A percentile compares a stretch with the other conserved stretches of the same genome.
phyloP scores from a whole-genome alignment of 1,140 invertebrate species.

The Meloidogyne hapla region DNA sequence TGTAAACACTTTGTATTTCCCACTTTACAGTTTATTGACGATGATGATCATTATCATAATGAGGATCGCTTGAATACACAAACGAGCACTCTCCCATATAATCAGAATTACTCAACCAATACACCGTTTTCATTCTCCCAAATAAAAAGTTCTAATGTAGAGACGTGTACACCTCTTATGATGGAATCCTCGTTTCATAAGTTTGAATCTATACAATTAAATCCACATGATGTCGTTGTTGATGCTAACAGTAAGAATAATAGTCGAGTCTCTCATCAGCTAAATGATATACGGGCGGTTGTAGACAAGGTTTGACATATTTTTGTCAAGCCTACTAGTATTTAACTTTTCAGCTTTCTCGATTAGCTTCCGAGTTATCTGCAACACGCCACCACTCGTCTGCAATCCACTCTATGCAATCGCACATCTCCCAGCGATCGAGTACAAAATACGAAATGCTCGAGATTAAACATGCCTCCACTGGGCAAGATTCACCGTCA shows the following conservation, averaged over 20 bases:
- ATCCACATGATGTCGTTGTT: neutral
- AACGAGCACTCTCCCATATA: neutral
- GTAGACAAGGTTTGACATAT: conserved; percentile 36
- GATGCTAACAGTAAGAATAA: neutral
- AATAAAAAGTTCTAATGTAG: neutral
- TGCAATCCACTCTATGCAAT: conserved; percentile 20
- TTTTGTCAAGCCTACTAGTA: neutral
- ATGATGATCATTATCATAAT: neutral
- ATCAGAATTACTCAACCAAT: neutral
- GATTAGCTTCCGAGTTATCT: conserved; percentile 36
- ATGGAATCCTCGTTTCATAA: neutral
- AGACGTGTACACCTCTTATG: neutral
- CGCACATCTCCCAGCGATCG: neutral
- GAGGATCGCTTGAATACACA: neutral
- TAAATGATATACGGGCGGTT: conserved; percentile 38
- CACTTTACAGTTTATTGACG: conserved; percentile 18
- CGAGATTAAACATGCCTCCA: neutral
- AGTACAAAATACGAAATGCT: conserved; percentile 21
- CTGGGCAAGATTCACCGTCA: neutral
- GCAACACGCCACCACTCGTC: conserved; percentile 33
- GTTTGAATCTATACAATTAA: neutral
- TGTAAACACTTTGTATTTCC: neutral
- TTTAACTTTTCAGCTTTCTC: conserved; percentile 20
- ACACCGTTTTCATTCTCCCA: neutral
- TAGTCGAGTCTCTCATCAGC: conserved; percentile 21